These are phyloP conservation scores for Scylla paramamosain DNA, from an alignment of 1,140 invertebrate species.

Conservation along the genomic window DNA sequence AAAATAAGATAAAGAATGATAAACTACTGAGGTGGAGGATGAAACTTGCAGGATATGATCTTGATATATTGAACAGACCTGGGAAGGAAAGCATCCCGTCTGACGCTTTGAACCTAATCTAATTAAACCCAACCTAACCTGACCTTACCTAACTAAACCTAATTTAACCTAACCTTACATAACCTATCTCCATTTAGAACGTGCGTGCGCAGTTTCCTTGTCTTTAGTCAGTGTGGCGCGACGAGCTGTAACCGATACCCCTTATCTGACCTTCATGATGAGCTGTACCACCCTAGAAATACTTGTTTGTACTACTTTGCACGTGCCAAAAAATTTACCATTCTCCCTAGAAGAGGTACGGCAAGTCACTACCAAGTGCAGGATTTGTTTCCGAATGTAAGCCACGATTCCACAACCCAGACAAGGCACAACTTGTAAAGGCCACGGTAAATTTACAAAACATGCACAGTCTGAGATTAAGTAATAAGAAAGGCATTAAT, in stretches of 20 bases:
- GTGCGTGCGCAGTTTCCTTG: no score
- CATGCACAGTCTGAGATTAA: no score
- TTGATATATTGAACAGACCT: no score
- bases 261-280: not conserved
- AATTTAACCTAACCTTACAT: no score
- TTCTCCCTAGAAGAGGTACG: constrained; percentile 74
- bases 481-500: no score
- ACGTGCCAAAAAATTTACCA: no score
- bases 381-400: constrained; percentile 76
- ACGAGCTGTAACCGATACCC: not conserved
- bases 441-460: no score
- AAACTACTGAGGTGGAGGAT: constrained; percentile 77
- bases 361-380: constrained; percentile 55
- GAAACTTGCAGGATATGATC: constrained; percentile 75
- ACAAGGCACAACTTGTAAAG: constrained; percentile 77
- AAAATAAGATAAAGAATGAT: constrained; percentile 78
- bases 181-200: no score
- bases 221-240: not conserved
- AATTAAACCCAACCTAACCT: no score
- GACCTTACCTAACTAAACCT: no score
- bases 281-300: not conserved
- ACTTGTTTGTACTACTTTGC: no score
- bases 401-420: constrained; percentile 66
- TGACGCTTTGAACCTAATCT: no score
- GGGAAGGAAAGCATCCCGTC: constrained; percentile 77